Evolutionary conservation across 2,797 vertebrate species (phyloP).

Genomic region (Betta splendens): DNA sequence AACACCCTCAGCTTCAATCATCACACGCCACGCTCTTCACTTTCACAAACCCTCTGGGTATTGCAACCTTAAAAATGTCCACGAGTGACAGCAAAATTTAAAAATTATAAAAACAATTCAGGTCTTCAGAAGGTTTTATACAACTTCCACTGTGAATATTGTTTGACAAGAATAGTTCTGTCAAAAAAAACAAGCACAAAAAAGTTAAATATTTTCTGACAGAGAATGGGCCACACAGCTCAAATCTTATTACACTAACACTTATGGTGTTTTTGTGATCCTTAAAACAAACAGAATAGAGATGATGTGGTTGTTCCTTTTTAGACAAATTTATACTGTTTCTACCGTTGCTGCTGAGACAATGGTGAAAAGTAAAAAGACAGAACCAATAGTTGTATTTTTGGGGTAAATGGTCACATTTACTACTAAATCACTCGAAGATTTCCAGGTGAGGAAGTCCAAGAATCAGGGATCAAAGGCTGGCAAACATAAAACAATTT

Average conservation of each 20-base stretch:
- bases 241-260: constrained; percentile 25
- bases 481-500: constrained; percentile 49
- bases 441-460: constrained; percentile 56
- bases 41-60: constrained; percentile 67
- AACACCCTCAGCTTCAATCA: constrained; percentile 24
- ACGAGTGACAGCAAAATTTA: neutral
- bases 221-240: constrained; percentile 30
- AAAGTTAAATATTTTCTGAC: constrained; percentile 25
- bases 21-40: constrained; percentile 50
- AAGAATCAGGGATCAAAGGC: constrained; percentile 56
- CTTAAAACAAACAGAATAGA: constrained; percentile 31
- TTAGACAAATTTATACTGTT: constrained; percentile 35
- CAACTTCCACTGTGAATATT: constrained; percentile 14
- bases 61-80: constrained; percentile 25
- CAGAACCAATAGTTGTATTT: constrained; percentile 31
- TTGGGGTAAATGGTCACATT: constrained; percentile 67
- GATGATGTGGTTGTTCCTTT: constrained; percentile 28
- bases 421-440: constrained; percentile 51
- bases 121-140: constrained; percentile 33
- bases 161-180: constrained; percentile 6
- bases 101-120: constrained; percentile 12
- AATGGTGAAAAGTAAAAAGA: constrained; percentile 41
- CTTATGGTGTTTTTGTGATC: constrained; percentile 44
- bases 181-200: constrained; percentile 3
- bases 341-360: constrained; percentile 30